A percentile compares a stretch with the other conserved stretches of the same genome.
phyloP scores from a whole-genome alignment of 2,888 invertebrate genomes.

The Tryphoninae sp. region DNA sequence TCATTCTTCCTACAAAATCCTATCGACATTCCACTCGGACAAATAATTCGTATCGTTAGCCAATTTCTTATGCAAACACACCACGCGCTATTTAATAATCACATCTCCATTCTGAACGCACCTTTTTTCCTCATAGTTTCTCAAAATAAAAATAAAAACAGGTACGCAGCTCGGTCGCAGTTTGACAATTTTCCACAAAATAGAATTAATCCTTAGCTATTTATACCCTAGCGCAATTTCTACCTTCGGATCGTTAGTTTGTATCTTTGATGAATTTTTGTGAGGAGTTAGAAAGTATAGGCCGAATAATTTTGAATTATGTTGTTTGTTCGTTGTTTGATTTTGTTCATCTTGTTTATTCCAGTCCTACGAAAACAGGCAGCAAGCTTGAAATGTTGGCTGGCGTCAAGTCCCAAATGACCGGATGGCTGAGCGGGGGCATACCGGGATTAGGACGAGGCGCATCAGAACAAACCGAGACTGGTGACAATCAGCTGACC shows the following conservation, averaged over 20 bases:
- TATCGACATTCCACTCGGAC: background rate
- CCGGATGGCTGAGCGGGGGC: constrained; percentile 91
- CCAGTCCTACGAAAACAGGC: constrained; percentile 87
- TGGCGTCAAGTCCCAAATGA: constrained; percentile 92
- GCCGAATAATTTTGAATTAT: background rate
- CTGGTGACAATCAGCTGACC: constrained; percentile 82
- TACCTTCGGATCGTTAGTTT: no score
- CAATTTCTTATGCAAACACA: background rate
- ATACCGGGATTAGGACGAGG: constrained; percentile 87
- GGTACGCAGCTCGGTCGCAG: no score
- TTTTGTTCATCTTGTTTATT: constrained; percentile 46
- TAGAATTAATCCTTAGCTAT: no score
- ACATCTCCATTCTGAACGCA: background rate
- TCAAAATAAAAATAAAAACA: no score
- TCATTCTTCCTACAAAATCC: background rate
- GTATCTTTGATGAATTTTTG: no score
- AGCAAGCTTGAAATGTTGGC: constrained; percentile 92
- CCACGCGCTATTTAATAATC: background rate
- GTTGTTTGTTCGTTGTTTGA: background rate
- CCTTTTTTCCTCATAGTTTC: background rate
- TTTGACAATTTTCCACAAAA: no score
- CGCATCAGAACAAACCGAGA: constrained; percentile 79
- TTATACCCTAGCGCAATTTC: no score
- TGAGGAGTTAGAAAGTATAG: no score
- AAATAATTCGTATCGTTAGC: background rate